These are phyloP conservation scores for Seriola rivoliana DNA, from an alignment of 2,113 vertebrate genomes.

Conservation along the genomic window DNA sequence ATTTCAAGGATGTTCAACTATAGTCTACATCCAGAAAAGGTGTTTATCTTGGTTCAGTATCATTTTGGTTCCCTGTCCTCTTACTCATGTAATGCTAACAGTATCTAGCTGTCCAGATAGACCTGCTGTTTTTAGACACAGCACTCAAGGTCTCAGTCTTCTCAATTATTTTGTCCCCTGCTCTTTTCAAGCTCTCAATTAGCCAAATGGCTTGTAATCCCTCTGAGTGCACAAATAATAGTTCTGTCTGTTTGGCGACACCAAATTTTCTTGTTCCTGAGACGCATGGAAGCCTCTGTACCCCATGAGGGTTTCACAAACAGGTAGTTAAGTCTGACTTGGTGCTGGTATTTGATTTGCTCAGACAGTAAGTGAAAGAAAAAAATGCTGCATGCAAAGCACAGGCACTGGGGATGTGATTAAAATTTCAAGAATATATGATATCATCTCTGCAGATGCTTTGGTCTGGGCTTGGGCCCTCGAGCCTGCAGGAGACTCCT, in stretches of 20 bases:
- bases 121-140: slow-evolving; percentile 18
- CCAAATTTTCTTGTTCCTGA: slow-evolving; percentile 11
- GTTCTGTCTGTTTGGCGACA: slow-evolving; percentile 31
- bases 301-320: slow-evolving; percentile 27
- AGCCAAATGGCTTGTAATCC: slow-evolving; percentile 68
- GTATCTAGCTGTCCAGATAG: neutral
- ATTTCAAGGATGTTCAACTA: neutral
- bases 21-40: neutral
- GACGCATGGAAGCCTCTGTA: neutral
- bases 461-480: slow-evolving; percentile 89
- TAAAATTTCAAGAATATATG: neutral
- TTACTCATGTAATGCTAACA: neutral
- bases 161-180: slow-evolving; percentile 42
- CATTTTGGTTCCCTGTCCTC: neutral
- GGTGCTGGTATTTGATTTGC: neutral
- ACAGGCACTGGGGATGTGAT: neutral
- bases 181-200: slow-evolving; percentile 64
- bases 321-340: slow-evolving; percentile 1
- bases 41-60: neutral
- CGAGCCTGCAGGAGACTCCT: slow-evolving; percentile 87
- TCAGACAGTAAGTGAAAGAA: neutral
- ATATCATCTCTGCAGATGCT: slow-evolving; percentile 80
- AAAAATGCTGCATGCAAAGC: neutral
- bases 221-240: slow-evolving; percentile 38
- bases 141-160: slow-evolving; percentile 15